Conservation (phyloP, 2,113 vertebrate species). For the Rana temporaria region DNA sequence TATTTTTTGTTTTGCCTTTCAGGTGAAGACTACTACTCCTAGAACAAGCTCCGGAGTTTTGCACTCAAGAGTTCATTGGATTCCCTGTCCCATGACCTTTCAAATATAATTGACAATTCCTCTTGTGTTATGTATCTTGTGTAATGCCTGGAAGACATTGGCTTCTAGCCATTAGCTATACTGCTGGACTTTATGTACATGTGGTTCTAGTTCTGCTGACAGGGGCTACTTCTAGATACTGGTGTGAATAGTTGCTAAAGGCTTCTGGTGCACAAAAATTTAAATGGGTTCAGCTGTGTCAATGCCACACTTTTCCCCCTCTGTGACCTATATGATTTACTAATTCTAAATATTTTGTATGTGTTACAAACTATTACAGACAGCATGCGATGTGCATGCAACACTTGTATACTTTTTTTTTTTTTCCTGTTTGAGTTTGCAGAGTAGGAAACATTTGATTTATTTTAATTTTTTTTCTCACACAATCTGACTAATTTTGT, state of each 20-base stretch:
- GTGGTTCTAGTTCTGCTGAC: neutral
- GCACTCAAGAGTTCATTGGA: neutral
- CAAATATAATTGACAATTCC: slow-evolving; percentile 5
- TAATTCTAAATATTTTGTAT: neutral
- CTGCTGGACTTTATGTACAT: neutral
- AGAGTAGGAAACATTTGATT: too few species aligned
- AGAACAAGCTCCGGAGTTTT: neutral
- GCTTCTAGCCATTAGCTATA: neutral
- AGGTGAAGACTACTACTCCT: neutral
- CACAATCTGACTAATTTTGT: neutral
- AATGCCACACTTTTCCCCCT: neutral
- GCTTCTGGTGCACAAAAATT: neutral
- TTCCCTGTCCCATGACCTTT: neutral
- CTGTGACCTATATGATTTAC: neutral
- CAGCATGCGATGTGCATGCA: neutral
- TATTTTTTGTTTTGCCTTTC: neutral
- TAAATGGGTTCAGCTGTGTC: neutral
- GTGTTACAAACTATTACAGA: neutral
- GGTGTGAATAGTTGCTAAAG: neutral
- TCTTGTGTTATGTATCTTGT: neutral
- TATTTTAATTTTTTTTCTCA: neutral
- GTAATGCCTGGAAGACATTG: neutral
- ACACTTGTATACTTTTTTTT: neutral
- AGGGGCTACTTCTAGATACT: neutral
- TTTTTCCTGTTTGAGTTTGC: neutral